Percentiles rank a stretch among this genome's conserved stretches.
phyloP scores from a whole-genome alignment of 2,113 vertebrate species.

The Petrocephalus microphthalmus region DNA sequence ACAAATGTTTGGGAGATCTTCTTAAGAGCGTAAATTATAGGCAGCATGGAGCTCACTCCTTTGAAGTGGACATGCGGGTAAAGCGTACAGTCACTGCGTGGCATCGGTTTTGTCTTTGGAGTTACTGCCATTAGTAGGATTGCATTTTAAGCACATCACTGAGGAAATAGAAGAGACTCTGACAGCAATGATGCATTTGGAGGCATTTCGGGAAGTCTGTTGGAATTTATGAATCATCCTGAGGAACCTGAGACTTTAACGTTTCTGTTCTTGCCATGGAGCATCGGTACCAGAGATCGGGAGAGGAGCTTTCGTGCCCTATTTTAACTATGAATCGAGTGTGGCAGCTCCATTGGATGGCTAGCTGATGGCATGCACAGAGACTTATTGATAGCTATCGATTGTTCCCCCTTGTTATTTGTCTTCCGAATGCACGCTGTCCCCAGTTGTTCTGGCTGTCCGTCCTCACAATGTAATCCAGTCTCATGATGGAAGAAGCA shows the following conservation, averaged over 20 bases:
- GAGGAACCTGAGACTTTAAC: not conserved
- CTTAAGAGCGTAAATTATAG: not conserved
- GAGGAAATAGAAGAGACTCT: not conserved
- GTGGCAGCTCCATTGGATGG: not conserved
- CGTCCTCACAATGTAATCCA: not conserved
- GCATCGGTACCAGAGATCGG: not conserved
- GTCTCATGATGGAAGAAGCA: not conserved
- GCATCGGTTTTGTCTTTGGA: not conserved
- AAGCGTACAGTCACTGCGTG: not conserved
- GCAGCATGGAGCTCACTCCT: not conserved
- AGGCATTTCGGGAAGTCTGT: not conserved
- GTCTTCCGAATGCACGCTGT: not conserved
- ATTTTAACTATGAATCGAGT: not conserved
- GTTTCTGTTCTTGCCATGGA: not conserved
- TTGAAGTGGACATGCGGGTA: not conserved
- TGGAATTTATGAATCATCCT: not conserved
- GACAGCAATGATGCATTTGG: not conserved
- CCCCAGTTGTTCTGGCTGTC: not conserved
- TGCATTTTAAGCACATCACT: not conserved
- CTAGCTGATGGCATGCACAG: not conserved
- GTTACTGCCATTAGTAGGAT: not conserved
- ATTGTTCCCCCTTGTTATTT: not conserved
- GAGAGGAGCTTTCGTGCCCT: not conserved
- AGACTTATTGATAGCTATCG: not conserved
- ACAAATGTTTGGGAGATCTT: constrained; percentile 4